These are phyloP conservation scores for Cettia cetti DNA, from an alignment of 2,113 vertebrate species.

Conservation along the genomic window DNA sequence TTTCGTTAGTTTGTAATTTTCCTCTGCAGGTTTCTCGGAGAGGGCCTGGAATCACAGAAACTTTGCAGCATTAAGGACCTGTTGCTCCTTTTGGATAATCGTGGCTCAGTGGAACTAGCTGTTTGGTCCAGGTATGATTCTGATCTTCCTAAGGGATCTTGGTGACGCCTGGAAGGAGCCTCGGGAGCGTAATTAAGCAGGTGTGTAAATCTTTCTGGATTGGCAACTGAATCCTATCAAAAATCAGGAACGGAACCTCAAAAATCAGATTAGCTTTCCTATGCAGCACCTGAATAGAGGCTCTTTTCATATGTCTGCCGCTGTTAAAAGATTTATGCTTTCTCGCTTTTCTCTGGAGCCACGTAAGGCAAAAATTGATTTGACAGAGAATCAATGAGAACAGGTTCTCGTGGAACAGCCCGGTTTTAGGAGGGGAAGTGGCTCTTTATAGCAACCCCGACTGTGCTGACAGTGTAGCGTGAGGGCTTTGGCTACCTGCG, in stretches of 20 bases:
- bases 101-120: not conserved
- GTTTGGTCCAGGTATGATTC: not conserved
- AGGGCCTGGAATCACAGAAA: not conserved
- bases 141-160: not conserved
- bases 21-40: not conserved
- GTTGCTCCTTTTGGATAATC: not conserved
- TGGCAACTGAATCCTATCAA: not conserved
- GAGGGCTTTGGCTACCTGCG: not conserved
- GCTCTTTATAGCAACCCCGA: fast-evolving
- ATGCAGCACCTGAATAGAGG: not conserved
- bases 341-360: not conserved
- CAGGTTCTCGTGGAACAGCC: not conserved
- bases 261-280: not conserved
- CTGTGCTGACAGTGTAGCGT: fast-evolving
- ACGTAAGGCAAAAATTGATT: not conserved
- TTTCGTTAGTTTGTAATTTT: not conserved
- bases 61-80: not conserved
- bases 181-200: not conserved
- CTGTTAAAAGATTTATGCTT: not conserved
- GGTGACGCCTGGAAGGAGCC: not conserved
- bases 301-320: not conserved
- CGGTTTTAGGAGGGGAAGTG: not conserved
- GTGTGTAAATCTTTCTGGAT: not conserved
- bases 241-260: not conserved
- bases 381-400: not conserved